These are phyloP conservation scores for Napeogenes inachia DNA, from an alignment of 2,888 invertebrate species.

Conservation along the genomic window DNA sequence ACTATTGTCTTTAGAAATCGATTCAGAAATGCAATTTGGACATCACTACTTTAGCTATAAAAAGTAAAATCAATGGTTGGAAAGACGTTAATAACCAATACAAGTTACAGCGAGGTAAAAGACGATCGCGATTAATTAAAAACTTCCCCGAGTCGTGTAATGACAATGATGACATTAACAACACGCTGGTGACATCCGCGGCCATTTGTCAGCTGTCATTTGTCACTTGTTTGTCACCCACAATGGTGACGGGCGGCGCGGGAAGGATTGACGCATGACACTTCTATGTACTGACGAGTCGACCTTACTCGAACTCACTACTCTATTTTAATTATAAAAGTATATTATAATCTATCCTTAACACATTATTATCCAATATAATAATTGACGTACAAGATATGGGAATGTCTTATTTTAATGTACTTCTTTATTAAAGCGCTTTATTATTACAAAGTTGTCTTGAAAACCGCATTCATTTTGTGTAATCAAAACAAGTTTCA, in stretches of 20 bases:
- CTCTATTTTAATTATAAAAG: background rate
- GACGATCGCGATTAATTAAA: constrained; percentile 47
- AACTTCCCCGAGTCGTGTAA: constrained; percentile 54
- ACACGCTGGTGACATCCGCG: constrained; percentile 50
- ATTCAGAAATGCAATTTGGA: too few species aligned
- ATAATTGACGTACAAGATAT: too few species aligned
- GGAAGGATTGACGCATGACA: constrained; percentile 63
- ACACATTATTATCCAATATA: too few species aligned
- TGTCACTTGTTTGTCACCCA: constrained; percentile 59
- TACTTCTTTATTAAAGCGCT: too few species aligned
- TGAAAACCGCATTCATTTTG: background rate
- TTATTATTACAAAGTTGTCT: background rate
- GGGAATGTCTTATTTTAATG: too few species aligned
- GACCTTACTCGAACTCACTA: background rate
- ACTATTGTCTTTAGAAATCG: too few species aligned
- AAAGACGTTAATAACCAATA: too few species aligned
- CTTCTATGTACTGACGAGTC: constrained; percentile 12
- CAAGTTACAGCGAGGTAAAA: background rate
- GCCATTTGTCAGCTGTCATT: constrained; percentile 62
- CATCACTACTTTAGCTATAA: too few species aligned
- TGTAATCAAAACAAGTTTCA: constrained; percentile 5
- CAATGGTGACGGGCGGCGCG: constrained; percentile 65
- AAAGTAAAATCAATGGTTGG: too few species aligned
- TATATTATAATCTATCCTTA: background rate
- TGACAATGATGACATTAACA: constrained; percentile 59